Conservation (phyloP, 2,888 invertebrate species). For the Nemurella pictetii region DNA sequence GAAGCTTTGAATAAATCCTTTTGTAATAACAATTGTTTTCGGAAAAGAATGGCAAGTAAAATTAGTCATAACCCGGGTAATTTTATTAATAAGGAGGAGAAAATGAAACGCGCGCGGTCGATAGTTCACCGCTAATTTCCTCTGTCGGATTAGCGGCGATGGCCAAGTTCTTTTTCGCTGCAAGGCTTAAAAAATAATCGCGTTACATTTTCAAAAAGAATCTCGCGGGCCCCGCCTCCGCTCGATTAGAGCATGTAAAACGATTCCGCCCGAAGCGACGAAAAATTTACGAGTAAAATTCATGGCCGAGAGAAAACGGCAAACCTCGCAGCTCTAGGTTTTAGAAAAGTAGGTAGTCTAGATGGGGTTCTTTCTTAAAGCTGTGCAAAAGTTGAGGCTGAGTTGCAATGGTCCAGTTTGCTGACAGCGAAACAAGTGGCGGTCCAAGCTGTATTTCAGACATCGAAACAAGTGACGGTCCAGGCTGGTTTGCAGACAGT, state of each 20-base stretch:
- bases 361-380: too few relatives aligned
- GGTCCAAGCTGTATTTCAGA: too few relatives aligned
- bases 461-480: too few relatives aligned
- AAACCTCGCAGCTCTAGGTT: too few relatives aligned
- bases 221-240: background rate
- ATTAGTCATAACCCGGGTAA: background rate
- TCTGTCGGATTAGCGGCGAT: too few relatives aligned
- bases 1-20: background rate
- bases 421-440: too few relatives aligned
- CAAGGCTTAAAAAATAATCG: background rate
- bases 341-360: too few relatives aligned
- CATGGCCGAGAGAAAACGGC: background rate
- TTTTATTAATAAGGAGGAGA: background rate
- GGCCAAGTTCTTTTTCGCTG: background rate
- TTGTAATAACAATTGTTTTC: slow-evolving; percentile 16
- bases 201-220: background rate
- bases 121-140: too few relatives aligned
- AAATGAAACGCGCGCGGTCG: background rate
- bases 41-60: background rate
- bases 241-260: background rate
- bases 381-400: too few relatives aligned
- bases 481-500: too few relatives aligned
- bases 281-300: background rate
- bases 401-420: too few relatives aligned
- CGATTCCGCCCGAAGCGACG: background rate